Base-by-base conservation (phyloP, 2,113 vertebrate genomes). In the Caloenas nicobarica region DNA sequence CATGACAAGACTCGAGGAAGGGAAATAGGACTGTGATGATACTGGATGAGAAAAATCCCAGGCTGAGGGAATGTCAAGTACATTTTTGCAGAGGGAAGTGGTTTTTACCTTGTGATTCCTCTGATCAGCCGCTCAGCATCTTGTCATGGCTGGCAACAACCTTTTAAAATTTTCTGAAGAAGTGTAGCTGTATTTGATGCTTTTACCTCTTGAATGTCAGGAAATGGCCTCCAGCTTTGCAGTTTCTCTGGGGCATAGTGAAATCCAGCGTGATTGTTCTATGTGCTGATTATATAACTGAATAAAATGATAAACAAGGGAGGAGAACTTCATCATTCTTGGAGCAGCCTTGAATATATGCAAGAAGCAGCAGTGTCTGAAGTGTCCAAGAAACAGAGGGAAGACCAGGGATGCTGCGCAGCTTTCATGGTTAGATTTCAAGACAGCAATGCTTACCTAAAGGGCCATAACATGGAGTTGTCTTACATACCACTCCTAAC, bases 271-370 rank as follows among this genome's bases (percentile, higher is more conserved):
- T 25, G 26, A 25, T 87, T 76, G 57, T 44, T 73, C 69, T 65
- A 56, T 69, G 14, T 86, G 77, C 81, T 74, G 85, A 48, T 94
- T 91, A 86, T 70, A 16, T 91, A 88, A 94, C 61, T 42, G 51
- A 68, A 74, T 65, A 25, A 90, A 95, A 60, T 26, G 9, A 51
- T 85, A 89, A 82, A 81, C 57, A 65, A 50, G 26, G 58, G 60
- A 77, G n/a, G 34, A 91, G 51, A 68, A 58, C 18, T 51, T 88
- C 5, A 53, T 38, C 1, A 2, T 77, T 86, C 38, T 53, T 65
- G 76, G 56, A 93, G 33, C 42, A 86, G 38, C 60, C 36, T 34
- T 69, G 34, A 62, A n/a, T 36, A 19, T 13, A 4, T 28, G 68
- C 33, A 44, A 58, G 23, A 46, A 74, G 56, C 57, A 56, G 48